Evolutionary conservation across 2,888 invertebrate species (phyloP).

Genomic region (Scotopteryx bipunctaria): DNA sequence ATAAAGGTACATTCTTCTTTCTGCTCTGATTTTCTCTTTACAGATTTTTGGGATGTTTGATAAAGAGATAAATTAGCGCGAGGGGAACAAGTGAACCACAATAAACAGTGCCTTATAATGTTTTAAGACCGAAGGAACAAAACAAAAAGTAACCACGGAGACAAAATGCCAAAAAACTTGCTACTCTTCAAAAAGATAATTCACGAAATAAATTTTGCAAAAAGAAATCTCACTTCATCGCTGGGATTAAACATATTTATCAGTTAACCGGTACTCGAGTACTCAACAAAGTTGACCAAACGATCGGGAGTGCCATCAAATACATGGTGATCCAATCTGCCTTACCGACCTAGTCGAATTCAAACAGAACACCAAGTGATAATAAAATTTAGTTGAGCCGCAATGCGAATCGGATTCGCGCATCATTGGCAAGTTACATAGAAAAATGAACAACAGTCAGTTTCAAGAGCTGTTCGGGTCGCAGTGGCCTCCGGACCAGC

Average conservation of each 20-base stretch:
- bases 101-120: conserved; percentile 76
- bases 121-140: conserved; percentile 63
- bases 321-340: conserved; percentile 67
- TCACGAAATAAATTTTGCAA: conserved; percentile 76
- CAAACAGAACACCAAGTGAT: conserved; percentile 55
- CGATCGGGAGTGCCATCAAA: conserved; percentile 68
- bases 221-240: conserved; percentile 75
- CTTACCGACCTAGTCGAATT: conserved; percentile 77
- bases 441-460: conserved; percentile 72
- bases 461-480: conserved; percentile 79
- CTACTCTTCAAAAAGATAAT: conserved; percentile 79
- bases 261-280: conserved; percentile 58
- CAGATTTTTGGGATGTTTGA: conserved; percentile 65
- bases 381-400: conserved; percentile 61
- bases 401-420: conserved; percentile 77
- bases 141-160: conserved; percentile 67
- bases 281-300: conserved; percentile 75
- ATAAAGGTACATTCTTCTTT: conserved; percentile 65
- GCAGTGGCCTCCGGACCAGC: conserved; percentile 80
- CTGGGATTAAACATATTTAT: conserved; percentile 74
- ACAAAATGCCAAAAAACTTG: conserved; percentile 81
- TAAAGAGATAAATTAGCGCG: conserved; percentile 47
- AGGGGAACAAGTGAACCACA: conserved; percentile 69
- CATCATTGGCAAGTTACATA: conserved; percentile 66
- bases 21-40: conserved; percentile 72